Base-by-base conservation (phyloP, 2,113 vertebrate species). In the Camelus dromedarius region DNA sequence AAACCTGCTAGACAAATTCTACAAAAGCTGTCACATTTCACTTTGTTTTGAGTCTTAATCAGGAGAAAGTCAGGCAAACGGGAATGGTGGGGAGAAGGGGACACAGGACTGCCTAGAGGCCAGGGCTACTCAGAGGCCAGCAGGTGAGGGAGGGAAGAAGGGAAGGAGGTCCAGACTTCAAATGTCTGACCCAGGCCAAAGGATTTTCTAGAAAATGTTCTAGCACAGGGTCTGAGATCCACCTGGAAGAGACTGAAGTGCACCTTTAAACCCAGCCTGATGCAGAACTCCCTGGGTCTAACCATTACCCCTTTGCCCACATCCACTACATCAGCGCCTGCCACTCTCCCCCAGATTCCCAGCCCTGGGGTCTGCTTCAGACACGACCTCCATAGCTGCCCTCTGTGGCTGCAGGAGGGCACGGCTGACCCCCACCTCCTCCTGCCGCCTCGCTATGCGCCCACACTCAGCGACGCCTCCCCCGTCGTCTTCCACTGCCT, bases 121-220 rank as follows among this genome's bases (percentile, higher is more conserved):
- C 0, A 38, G 9, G 35, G 14, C 2, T 73, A 56, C 85, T 52
- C 50, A 7, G 46, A 84, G 42, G 20, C 26, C 70, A n/a, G 1
- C 38, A 9, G 26, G 50, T 22, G 35, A 62, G 11, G 35, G 22
- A 64, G 28, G 16, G 15, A 73, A 4, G 52, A 35, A 67, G 18
- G 26, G n/a, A 56, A 10, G 28, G 19, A 82, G 48, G 14, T 80
- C 10, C 2, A 54, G 13, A 5, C n/a, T 38, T 15, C 75, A 35
- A 91, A 92, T 77, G 11, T 62, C 50, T 89, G 58, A 92, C 5
- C 30, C 64, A 38, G 30, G 22, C 18, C 54, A 32, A 50, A 54
- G 46, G 0, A 62, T 80, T 69, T 91, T 81, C 93, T 67, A 64
- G 83, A 62, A 93, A 67, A 70, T 42, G 46, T 72, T 75, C 77